A percentile compares a stretch with the other conserved stretches of the same genome.
These are phyloP conservation scores for Baryphthengus martii DNA, from an alignment of 2,113 vertebrate species.

Conservation along the genomic window DNA sequence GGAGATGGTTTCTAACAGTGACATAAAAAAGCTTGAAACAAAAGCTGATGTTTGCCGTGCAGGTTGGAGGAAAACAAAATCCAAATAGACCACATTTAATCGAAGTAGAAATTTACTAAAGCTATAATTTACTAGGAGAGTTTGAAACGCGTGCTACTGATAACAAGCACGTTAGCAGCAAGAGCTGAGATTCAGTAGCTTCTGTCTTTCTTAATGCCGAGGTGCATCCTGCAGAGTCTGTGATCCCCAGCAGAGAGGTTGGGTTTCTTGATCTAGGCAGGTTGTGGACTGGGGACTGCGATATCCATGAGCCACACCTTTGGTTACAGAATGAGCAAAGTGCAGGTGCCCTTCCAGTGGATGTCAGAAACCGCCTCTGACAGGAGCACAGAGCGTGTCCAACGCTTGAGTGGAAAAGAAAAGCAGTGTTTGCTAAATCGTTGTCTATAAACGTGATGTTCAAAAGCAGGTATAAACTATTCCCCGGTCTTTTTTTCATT, in stretches of 20 bases:
- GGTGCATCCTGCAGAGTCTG: not conserved
- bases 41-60: not conserved
- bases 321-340: not conserved
- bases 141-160: not conserved
- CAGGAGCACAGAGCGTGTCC: not conserved
- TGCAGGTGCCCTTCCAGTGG: not conserved
- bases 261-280: not conserved
- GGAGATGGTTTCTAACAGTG: not conserved
- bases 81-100: not conserved
- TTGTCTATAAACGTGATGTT: not conserved
- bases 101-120: not conserved
- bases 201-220: not conserved
- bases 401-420: not conserved
- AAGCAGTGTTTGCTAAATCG: not conserved
- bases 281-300: not conserved
- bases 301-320: not conserved
- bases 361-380: not conserved
- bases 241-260: not conserved
- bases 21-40: not conserved
- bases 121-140: not conserved
- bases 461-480: not conserved
- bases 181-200: not conserved
- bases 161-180: not conserved
- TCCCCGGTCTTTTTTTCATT: not conserved
- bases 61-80: not conserved